Evolutionary conservation across 2,888 invertebrate genomes (phyloP).

Genomic region (Pteria penguin): DNA sequence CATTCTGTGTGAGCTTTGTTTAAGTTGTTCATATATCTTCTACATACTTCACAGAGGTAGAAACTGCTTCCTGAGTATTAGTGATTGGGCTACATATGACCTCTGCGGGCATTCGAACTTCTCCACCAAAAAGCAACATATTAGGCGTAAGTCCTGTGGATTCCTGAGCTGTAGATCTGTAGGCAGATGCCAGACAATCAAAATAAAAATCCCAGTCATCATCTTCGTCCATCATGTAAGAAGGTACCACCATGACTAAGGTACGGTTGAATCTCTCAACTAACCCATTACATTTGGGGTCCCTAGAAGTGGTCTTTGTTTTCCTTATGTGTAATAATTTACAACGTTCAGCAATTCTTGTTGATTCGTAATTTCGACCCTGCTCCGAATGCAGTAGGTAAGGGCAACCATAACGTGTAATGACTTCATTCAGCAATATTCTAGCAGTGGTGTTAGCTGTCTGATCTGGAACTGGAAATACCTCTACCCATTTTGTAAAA

Average conservation of each 20-base stretch:
- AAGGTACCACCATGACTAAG: slow-evolving; percentile 20
- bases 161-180: slow-evolving; percentile 29
- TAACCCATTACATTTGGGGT: slow-evolving; percentile 38
- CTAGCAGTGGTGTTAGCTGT: slow-evolving; percentile 11
- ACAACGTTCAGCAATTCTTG: slow-evolving; percentile 23
- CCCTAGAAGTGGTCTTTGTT: slow-evolving; percentile 26
- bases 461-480: slow-evolving; percentile 25
- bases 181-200: slow-evolving; percentile 19
- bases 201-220: slow-evolving; percentile 40
- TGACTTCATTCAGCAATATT: not conserved
- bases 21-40: slow-evolving; percentile 1
- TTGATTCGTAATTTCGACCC: slow-evolving; percentile 41
- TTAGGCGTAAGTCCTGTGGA: slow-evolving; percentile 38
- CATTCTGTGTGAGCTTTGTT: not conserved
- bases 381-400: slow-evolving; percentile 42
- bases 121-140: slow-evolving; percentile 32
- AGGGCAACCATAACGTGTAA: slow-evolving; percentile 23
- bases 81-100: slow-evolving; percentile 7
- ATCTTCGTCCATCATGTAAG: slow-evolving; percentile 23
- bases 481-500: slow-evolving; percentile 34
- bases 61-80: not conserved
- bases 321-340: slow-evolving; percentile 33
- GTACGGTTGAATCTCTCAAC: slow-evolving; percentile 36
- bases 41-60: slow-evolving; percentile 18
- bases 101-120: slow-evolving; percentile 28